Base-by-base conservation (phyloP, 1,140 invertebrate genomes). In the Marisa cornuarietis region DNA sequence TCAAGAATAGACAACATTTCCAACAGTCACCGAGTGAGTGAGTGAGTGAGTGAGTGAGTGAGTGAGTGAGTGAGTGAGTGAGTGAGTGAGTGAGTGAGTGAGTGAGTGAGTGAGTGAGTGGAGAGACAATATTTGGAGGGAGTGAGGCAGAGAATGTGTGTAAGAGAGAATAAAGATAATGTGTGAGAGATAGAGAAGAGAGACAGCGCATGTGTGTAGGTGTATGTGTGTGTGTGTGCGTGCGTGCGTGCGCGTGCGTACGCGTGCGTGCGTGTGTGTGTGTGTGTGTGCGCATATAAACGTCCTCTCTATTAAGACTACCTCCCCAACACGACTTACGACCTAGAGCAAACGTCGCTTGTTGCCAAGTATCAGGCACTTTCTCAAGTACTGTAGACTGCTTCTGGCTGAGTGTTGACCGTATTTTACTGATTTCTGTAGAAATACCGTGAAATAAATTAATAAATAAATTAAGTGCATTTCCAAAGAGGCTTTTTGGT, bases 31-130 rank as follows among this genome's bases (percentile, higher is more conserved):
- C 11, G 68, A 13, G 68, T 69, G 68, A 22, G 68, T 69, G 68
- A 22, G 68, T 69, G 68, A 22, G 68, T 69, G 68, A 22, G 68
- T 69, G 68, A 22, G 68, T 69, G 68, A 22, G 68, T 69, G 68
- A 22, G 68, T 69, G 68, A 22, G 68, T 69, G 68, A 22, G 68
- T 69, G 68, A 22, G 68, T 69, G 68, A 22, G 68, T 69, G 68
- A 22, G 68, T 69, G 68, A 22, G 68, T 69, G 68, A 22, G 68
- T 69, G 68, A 22, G 68, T 69, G 68, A 22, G 68, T 69, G 68
- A 22, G 68, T 69, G 68, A 22, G 68, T 69, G 68, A 22, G 68
- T 69, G 68, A 22, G 68, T 69, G 68, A 22, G 68, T 69, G 68
- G 16, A 26, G 18, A 26, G n/a, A n/a, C 31, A 26, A 20, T 18